Base-by-base conservation (phyloP, 2,797 vertebrate genomes). In the Pogoniulus pusillus region DNA sequence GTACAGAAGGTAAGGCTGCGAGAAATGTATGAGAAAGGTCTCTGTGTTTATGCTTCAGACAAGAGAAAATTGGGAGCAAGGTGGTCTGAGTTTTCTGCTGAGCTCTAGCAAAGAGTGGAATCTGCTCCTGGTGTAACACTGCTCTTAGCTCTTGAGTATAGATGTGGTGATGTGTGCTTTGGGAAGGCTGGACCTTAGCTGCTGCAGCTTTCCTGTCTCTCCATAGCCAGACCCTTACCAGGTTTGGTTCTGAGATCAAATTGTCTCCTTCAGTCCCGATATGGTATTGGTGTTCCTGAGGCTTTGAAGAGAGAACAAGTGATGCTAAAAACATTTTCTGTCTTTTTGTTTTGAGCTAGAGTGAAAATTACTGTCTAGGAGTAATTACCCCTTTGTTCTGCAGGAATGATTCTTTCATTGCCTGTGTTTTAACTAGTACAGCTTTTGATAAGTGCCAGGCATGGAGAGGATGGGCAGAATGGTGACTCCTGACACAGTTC, bases 211-310 rank as follows among this genome's bases (percentile, higher is more conserved):
- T 83, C 23, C 6, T 63, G 11, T 82, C 23, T 53, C 59, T 62
- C 3, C 80, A 54, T 66, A 51, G 26, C 59, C 37, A 51, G 24
- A 17, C 15, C 9, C 27, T 70, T 87, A 96, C 93, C 90, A 93
- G 80, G 7, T 93, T 55, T 75, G 41, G 75, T 91, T 93, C 81
- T 95, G 91, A 94, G 81, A 85, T 95, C 90, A 93, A 84, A 93
- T 93, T 94, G 27, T 32, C 35, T 90, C 75, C 57, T 93, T 95
- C 35, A 78, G 6, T 91, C 78, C 93, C 94, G 94, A 77, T 35
- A 85, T 58, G 59, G 13, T 27, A 30, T 79, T 89, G 89, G 14
- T 34, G 8, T 83, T 72, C 16, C 27, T 93, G 79, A 58, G 90
- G 41, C 27, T 74, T 47, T 92, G 90, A 79, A 94, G 62, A 85